phyloP scores from a whole-genome alignment of 2,888 invertebrate genomes.

The Agriopis marginaria region DNA sequence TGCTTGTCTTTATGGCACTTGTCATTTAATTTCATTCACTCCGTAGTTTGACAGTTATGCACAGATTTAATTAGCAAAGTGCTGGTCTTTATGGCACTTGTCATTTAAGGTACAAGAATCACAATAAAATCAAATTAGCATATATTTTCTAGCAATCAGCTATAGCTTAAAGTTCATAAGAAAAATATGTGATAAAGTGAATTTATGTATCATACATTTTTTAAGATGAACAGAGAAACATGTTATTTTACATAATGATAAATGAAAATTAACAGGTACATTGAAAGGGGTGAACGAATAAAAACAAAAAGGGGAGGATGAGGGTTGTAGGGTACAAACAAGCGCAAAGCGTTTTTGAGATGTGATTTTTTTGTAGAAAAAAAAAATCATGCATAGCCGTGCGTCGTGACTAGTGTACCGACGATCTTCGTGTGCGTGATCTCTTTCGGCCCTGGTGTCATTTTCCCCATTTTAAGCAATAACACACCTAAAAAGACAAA shows the following conservation, averaged over 20 bases:
- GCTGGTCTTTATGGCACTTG: conserved; percentile 1
- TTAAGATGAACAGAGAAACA: conserved; percentile 31
- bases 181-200: conserved; percentile 26
- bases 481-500: conserved; percentile 75
- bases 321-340: conserved; percentile 53
- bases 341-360: conserved; percentile 57
- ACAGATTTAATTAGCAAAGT: too few species aligned
- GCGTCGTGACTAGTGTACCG: conserved; percentile 69
- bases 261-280: conserved; percentile 32
- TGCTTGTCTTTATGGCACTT: conserved; percentile 2
- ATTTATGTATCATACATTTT: conserved; percentile 35
- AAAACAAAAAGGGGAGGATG: conserved; percentile 31
- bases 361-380: conserved; percentile 35
- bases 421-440: conserved; percentile 63
- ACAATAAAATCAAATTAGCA: conserved; percentile 19
- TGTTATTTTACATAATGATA: conserved; percentile 36
- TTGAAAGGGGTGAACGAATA: conserved; percentile 20
- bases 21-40: background rate
- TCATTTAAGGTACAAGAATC: conserved; percentile 5
- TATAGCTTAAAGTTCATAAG: conserved; percentile 17
- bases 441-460: conserved; percentile 86
- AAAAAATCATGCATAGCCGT: conserved; percentile 69
- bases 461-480: conserved; percentile 69
- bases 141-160: conserved; percentile 24
- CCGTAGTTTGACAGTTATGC: background rate